phyloP scores from a whole-genome alignment of 2,113 vertebrate species.

The Ursus arctos region DNA sequence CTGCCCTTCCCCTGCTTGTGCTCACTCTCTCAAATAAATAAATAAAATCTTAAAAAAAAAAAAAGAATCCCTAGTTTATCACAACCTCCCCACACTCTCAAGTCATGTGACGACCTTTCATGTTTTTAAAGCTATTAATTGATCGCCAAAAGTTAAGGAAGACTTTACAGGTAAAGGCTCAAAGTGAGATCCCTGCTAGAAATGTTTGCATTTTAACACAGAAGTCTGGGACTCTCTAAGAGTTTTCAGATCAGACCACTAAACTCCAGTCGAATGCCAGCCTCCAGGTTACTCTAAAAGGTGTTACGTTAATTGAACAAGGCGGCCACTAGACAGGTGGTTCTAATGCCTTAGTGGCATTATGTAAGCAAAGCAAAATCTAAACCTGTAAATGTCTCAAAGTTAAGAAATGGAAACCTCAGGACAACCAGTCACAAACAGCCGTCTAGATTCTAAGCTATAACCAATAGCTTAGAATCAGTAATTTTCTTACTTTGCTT shows the following conservation, averaged over 20 bases:
- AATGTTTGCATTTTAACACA: slow-evolving; percentile 6
- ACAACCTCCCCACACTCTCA: neutral
- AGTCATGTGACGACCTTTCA: neutral
- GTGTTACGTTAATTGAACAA: neutral
- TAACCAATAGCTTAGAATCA: neutral
- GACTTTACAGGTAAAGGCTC: neutral
- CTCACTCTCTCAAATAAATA: too few relatives aligned
- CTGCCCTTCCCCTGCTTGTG: too few relatives aligned
- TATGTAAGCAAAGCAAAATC: neutral
- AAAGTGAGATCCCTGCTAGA: neutral
- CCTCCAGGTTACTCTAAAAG: neutral
- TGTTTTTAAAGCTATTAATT: neutral
- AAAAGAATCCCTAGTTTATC: neutral
- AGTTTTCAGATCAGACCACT: neutral
- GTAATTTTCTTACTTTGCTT: neutral
- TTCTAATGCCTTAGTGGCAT: neutral
- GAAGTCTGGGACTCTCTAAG: neutral
- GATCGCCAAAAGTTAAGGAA: slow-evolving; percentile 2
- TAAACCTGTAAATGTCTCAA: neutral
- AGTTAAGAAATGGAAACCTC: neutral
- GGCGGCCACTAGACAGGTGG: neutral
- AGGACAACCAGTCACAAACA: neutral
- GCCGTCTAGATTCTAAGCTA: neutral
- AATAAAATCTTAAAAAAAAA: too few relatives aligned
- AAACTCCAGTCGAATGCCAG: neutral